Base-by-base conservation (phyloP, 2,797 vertebrate genomes). In the Sandelia bainsii region DNA sequence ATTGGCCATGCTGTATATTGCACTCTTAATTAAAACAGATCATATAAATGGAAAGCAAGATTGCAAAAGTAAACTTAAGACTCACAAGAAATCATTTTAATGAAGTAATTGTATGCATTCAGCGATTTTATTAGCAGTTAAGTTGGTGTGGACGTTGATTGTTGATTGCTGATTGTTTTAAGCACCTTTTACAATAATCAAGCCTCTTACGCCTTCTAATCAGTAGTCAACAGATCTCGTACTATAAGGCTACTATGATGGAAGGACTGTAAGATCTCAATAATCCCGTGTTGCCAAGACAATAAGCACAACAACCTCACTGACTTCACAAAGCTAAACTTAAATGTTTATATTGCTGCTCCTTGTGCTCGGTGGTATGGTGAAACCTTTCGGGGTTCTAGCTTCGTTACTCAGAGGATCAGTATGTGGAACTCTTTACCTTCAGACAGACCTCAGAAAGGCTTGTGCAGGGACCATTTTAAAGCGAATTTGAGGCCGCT, bases 261-360 rank as follows among this genome's bases (percentile, higher is more conserved):
- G 52, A 20, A 46, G 58, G 59, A 56, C 71, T 58, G 70, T 65
- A 61, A 61, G 5, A 66, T 51, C 77, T 52, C 62, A 67, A 77
- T 69, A 71, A 75, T 62, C 27, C 13, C 5, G 39, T 69, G 32
- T 65, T 66, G 22, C 51, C 29, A 44, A 71, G 54, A 69, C 67
- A 69, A 79, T 67, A 72, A 57, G 62, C 54, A 25, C 2, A 12
- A 65, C 62, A 82, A 32, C 46, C 82, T 70, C 44, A 68, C 67
- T 70, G 62, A 82, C 75, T 75, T 42, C 49, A 12, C 69, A 39
- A n/a, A 60, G 14, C 61, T 57, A 52, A 75, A 67, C 50, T 46
- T 68, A 58, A 62, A 62, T 63, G 49, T 73, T 52, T 62, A 46
- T 60, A 13, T 34, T 61, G 22, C 40, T 19, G 50, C 20, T 23